phyloP scores from a whole-genome alignment of 2,888 invertebrate species.

The Dryadula phaetusa region DNA sequence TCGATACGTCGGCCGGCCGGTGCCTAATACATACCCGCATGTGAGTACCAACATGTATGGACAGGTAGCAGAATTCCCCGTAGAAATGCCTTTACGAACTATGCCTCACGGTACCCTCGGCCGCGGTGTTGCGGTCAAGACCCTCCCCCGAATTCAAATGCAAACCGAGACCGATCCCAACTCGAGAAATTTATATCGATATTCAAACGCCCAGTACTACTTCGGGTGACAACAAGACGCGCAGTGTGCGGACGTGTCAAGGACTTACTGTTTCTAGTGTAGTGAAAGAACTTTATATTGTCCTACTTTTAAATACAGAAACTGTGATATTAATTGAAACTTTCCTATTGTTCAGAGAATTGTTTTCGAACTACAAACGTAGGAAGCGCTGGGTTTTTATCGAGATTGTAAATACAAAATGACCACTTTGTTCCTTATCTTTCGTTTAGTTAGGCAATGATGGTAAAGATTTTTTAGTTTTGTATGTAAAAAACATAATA shows the following conservation, averaged over 20 bases:
- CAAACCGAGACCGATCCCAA: conserved; percentile 81
- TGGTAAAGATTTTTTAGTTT: background rate
- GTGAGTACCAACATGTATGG: conserved; percentile 82
- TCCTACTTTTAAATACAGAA: conserved; percentile 81
- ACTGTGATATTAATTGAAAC: conserved; percentile 72
- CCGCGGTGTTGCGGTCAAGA: conserved; percentile 78
- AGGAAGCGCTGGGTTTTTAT: conserved; percentile 54
- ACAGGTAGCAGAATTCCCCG: conserved; percentile 79
- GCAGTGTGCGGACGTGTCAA: conserved; percentile 80
- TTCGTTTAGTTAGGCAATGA: background rate
- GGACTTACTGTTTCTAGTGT: conserved; percentile 85
- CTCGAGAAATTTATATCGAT: conserved; percentile 86
- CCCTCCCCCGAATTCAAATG: conserved; percentile 73
- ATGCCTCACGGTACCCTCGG: conserved; percentile 79
- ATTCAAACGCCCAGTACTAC: conserved; percentile 88
- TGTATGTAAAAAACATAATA: background rate
- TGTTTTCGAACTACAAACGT: conserved; percentile 64
- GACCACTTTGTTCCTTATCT: conserved; percentile 9
- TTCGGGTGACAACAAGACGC: conserved; percentile 90
- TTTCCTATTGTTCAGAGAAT: conserved; percentile 25
- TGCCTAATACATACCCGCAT: conserved; percentile 79
- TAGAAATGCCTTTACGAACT: conserved; percentile 81
- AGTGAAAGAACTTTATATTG: conserved; percentile 75
- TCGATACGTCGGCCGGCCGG: conserved; percentile 78
- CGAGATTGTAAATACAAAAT: conserved; percentile 25